phyloP scores from a whole-genome alignment of 1,140 invertebrate genomes.

The Hylaeus anthracinus region DNA sequence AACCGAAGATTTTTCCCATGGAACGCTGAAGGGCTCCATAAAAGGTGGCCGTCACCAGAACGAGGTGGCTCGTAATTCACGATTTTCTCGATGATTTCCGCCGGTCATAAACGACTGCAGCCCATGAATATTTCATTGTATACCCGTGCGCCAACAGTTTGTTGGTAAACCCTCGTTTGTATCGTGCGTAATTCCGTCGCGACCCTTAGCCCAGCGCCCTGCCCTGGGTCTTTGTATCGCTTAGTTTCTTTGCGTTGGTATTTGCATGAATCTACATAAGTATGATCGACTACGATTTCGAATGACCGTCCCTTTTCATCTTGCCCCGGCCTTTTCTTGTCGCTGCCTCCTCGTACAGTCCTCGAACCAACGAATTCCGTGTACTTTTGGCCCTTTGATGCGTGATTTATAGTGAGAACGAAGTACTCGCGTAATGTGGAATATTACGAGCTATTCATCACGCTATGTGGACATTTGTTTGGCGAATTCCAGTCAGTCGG shows the following conservation, averaged over 20 bases:
- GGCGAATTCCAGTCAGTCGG: no score
- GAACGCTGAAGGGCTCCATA: no score
- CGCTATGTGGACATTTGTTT: no score
- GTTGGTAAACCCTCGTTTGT: slow-evolving; percentile 60
- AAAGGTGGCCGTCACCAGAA: not conserved
- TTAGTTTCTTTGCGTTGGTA: slow-evolving; percentile 56
- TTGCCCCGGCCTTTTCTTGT: not conserved
- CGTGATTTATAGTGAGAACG: no score
- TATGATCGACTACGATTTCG: slow-evolving; percentile 52
- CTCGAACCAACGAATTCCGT: no score
- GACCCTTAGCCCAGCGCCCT: slow-evolving; percentile 32
- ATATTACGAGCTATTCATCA: no score
- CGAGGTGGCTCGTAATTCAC: slow-evolving; percentile 50
- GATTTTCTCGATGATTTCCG: slow-evolving; percentile 69
- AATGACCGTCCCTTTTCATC: not conserved
- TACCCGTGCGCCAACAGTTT: slow-evolving; percentile 57
- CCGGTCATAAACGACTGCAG: slow-evolving; percentile 61
- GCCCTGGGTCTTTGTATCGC: slow-evolving; percentile 1
- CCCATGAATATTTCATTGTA: slow-evolving; percentile 74
- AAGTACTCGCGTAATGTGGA: no score
- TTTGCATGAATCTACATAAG: slow-evolving; percentile 72
- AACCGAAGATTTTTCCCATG: not conserved
- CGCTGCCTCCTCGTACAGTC: not conserved
- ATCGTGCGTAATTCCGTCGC: slow-evolving; percentile 72
- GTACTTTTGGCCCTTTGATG: no score